Conservation (phyloP, 1,140 invertebrate species). For the Cyphomyrmex costatus region DNA sequence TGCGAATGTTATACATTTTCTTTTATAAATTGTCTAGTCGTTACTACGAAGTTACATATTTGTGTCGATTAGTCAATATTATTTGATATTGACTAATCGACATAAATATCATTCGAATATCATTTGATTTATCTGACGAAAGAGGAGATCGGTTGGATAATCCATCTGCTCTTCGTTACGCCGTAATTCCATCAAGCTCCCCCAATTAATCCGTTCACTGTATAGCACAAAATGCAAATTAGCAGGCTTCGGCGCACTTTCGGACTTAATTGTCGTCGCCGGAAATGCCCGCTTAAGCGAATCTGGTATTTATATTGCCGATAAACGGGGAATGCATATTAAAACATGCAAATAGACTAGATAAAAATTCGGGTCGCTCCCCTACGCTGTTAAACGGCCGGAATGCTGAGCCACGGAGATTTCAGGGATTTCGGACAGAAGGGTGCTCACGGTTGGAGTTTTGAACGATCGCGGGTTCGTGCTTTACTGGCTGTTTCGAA, state of each 20-base stretch:
- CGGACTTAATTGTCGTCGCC: conserved; percentile 74
- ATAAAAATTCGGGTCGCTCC: conserved; percentile 68
- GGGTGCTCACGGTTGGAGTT: conserved; percentile 55
- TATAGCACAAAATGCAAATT: conserved; percentile 73
- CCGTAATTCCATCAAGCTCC: conserved; percentile 62
- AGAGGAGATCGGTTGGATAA: conserved; percentile 44
- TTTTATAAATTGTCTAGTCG: conserved; percentile 4
- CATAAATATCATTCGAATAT: too few relatives aligned
- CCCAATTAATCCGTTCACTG: conserved; percentile 58
- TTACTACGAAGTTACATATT: too few relatives aligned
- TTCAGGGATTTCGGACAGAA: conserved; percentile 72
- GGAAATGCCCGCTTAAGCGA: conserved; percentile 73
- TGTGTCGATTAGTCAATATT: conserved; percentile 41
- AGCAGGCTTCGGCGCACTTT: conserved; percentile 67
- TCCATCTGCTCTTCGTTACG: conserved; percentile 58
- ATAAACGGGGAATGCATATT: conserved; percentile 78
- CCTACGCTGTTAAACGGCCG: conserved; percentile 60
- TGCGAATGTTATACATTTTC: neutral
- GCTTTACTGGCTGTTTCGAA: conserved; percentile 61
- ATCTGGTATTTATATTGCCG: conserved; percentile 78
- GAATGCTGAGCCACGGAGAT: conserved; percentile 67
- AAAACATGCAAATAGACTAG: conserved; percentile 77
- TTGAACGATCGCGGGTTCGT: conserved; percentile 65
- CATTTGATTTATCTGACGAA: conserved; percentile 47
- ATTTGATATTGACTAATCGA: too few relatives aligned